phyloP scores from a whole-genome alignment of 2,888 invertebrate genomes.

The Diarsia brunnea region DNA sequence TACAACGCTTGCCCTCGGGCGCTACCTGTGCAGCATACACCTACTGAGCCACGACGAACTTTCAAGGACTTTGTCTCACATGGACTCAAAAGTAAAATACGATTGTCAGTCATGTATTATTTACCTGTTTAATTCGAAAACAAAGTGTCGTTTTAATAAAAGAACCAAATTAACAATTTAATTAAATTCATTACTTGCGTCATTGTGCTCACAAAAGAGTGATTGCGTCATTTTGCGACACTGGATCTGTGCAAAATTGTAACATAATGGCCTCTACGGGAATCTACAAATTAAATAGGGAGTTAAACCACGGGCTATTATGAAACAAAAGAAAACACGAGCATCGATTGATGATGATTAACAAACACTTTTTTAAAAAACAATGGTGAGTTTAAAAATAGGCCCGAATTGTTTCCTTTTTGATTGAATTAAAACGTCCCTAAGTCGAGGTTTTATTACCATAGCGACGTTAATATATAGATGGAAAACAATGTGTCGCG shows the following conservation, averaged over 20 bases:
- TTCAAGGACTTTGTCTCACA: not conserved
- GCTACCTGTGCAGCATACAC: not conserved
- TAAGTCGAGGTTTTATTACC: constrained; percentile 63
- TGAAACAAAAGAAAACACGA: constrained; percentile 71
- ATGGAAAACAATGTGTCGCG: constrained; percentile 67
- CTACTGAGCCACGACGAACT: not conserved
- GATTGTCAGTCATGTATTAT: not conserved
- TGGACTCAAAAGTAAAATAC: constrained; percentile 6
- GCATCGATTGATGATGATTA: constrained; percentile 72
- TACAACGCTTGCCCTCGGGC: constrained; percentile 1
- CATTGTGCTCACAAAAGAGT: constrained; percentile 74
- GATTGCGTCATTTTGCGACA: constrained; percentile 76
- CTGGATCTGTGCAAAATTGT: constrained; percentile 73
- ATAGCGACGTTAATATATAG: constrained; percentile 68
- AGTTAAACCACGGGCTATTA: constrained; percentile 70
- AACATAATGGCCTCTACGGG: constrained; percentile 73
- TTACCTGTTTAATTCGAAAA: constrained; percentile 29
- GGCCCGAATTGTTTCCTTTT: constrained; percentile 26
- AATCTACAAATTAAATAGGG: constrained; percentile 74
- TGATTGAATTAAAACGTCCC: constrained; percentile 47
- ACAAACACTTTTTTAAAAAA: constrained; percentile 60
- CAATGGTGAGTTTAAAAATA: constrained; percentile 58
- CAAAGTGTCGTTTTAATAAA: constrained; percentile 61
- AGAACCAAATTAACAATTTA: constrained; percentile 69
- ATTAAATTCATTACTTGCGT: constrained; percentile 72